Evolutionary conservation across 35 echinoderm and acorn worm species (phyloP).

Genomic region (Strongylocentrotus purpuratus): DNA sequence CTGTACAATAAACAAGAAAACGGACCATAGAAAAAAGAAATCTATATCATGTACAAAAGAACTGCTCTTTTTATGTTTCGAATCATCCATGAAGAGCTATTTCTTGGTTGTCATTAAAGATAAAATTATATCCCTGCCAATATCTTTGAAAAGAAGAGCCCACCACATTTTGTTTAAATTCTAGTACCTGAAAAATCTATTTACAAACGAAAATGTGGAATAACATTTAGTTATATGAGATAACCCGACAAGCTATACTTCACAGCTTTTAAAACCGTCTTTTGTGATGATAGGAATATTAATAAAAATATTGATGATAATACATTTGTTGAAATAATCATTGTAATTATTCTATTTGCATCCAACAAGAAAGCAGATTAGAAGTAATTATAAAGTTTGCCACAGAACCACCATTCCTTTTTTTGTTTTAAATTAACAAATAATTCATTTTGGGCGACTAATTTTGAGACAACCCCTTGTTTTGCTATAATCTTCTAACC

Average conservation of each 20-base stretch:
- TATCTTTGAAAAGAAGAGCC: neutral
- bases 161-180: neutral
- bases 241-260: no score
- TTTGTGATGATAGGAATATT: neutral
- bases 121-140: neutral
- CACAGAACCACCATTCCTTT: no score
- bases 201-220: neutral
- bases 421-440: no score
- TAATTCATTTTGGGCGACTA: no score
- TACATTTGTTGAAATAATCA: no score
- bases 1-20: neutral
- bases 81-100: neutral
- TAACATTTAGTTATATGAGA: neutral
- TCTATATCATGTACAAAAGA: neutral
- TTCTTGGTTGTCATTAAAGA: neutral
- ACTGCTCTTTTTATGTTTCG: neutral
- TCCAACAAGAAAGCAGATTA: no score
- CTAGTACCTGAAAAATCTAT: neutral
- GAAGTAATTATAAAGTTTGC: no score
- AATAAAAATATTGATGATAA: neutral
- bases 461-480: no score
- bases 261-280: neutral
- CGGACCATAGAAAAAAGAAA: neutral
- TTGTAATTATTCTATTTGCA: no score
- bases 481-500: no score